Base-by-base conservation (phyloP, 23 tunicate species). In the Clavelina lepadiformis region DNA sequence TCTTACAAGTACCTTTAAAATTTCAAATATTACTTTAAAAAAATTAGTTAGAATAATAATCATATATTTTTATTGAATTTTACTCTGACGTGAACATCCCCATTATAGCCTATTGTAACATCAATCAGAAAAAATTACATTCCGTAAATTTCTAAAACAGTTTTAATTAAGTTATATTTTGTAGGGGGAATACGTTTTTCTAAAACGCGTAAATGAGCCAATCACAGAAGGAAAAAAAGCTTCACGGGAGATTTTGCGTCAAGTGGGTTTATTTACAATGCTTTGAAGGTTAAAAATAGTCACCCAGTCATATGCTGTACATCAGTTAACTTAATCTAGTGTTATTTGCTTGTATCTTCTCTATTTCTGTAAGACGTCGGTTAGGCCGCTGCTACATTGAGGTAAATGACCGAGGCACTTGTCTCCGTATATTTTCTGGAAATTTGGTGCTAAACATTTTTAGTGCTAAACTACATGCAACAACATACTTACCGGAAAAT, bases 161-260 rank as follows among this genome's bases (percentile, higher is more conserved):
- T 41, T 53, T 11, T 41, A 41, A 8, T 11, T 41, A 19, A 25
- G 18, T 19, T 31, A 35, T 33, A 31, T 36, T 51, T 21, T 33
- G 1, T 62, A 83, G 91, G 91, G 91, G 2, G 91, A 83, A 25
- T 58, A 65, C 35, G 82, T 83, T 3, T 75, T 54, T 45, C 32
- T 83, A 24, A 83, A 83, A 53, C 46, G 61, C 65, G 5, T 83
- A 18, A 59, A 69, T 41, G 53, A 26, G 1, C 63, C 56, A 23
- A 4, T 64, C 13, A 49, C 29, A 0, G 91, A 75, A 20, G 38
- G 65, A 38, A 35, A 56, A 41, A 68, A 41, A 32, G 24, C 71
- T 1, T 44, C 60, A 2, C 49, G 35, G 35, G 69, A 69, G 21
- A 38, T 60, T 2, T 35, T 83, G 45, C 68, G 62, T 18, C 79